Evolutionary conservation across 23 tunicate species (phyloP).

Genomic region (Diplosoma virens): DNA sequence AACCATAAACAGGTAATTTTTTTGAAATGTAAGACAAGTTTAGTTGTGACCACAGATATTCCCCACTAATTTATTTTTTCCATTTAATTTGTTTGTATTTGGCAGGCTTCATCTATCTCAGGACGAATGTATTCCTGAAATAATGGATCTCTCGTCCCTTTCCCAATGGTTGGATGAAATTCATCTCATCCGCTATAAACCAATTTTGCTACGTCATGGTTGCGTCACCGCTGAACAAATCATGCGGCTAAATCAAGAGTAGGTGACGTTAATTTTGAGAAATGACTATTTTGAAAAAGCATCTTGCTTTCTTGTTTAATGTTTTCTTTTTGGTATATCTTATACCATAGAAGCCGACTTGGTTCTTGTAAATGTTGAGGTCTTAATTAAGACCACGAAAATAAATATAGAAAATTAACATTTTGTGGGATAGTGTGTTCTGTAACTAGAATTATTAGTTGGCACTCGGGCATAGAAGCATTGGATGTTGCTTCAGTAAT

Average conservation of each 20-base stretch:
- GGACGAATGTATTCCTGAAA: conserved; percentile 84
- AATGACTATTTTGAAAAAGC: too few relatives aligned
- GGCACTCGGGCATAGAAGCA: too few relatives aligned
- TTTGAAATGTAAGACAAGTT: neutral
- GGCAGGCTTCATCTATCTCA: conserved; percentile 52
- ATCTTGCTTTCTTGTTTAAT: too few relatives aligned
- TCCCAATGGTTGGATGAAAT: conserved; percentile 83
- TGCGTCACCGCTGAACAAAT: conserved; percentile 94
- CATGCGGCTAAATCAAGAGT: conserved; percentile 64
- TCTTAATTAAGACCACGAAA: too few relatives aligned
- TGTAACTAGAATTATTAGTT: too few relatives aligned
- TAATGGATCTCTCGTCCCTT: conserved; percentile 72
- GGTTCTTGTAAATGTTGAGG: too few relatives aligned
- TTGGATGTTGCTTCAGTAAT: too few relatives aligned
- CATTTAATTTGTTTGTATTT: neutral
- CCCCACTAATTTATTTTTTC: neutral
- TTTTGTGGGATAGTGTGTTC: too few relatives aligned
- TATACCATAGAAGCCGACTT: too few relatives aligned
- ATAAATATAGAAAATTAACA: too few relatives aligned
- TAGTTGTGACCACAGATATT: too few relatives aligned
- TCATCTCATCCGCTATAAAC: conserved; percentile 62
- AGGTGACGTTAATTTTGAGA: conserved; percentile 3
- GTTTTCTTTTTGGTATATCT: too few relatives aligned
- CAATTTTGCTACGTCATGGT: conserved; percentile 60
- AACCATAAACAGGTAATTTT: conserved; percentile 50